phyloP scores from a whole-genome alignment of 2,888 invertebrate species.

The Prionchulus punctatus region DNA sequence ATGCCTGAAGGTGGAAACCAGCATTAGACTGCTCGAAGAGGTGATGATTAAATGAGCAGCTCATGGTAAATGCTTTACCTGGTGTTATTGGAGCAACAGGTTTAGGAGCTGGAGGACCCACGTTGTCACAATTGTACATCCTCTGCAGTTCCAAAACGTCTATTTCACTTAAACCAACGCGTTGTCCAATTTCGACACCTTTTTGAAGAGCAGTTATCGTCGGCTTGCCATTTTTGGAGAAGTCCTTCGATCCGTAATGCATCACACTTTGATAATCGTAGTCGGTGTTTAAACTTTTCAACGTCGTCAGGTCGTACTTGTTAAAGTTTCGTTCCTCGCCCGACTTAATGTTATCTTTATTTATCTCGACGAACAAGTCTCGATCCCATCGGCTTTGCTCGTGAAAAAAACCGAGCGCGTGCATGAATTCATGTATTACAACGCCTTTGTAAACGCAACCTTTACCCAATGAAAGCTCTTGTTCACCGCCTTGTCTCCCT shows the following conservation, averaged over 20 bases:
- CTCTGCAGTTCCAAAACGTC: no score
- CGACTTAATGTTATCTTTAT: slow-evolving; percentile 31
- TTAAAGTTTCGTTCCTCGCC: slow-evolving; percentile 33
- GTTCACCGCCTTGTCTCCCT: neutral
- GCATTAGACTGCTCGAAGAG: no score
- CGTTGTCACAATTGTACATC: no score
- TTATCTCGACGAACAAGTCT: slow-evolving; percentile 35
- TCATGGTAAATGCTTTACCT: no score
- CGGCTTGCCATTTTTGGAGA: slow-evolving; percentile 26
- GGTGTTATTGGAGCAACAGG: no score
- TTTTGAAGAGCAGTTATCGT: no score
- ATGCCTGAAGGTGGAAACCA: no score
- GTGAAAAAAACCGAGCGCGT: slow-evolving; percentile 32
- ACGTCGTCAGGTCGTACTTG: slow-evolving; percentile 27
- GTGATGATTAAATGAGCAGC: no score
- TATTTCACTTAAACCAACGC: no score
- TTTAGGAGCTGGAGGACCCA: no score
- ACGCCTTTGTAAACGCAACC: neutral
- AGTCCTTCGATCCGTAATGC: slow-evolving; percentile 31
- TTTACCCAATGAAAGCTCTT: neutral
- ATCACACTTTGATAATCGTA: slow-evolving; percentile 27
- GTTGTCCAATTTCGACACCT: no score
- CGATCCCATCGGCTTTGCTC: slow-evolving; percentile 35
- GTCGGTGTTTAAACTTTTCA: slow-evolving; percentile 22
- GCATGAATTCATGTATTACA: slow-evolving; percentile 33